Base-by-base conservation (phyloP, 2,888 invertebrate genomes). In the Leucoptera coffeella region DNA sequence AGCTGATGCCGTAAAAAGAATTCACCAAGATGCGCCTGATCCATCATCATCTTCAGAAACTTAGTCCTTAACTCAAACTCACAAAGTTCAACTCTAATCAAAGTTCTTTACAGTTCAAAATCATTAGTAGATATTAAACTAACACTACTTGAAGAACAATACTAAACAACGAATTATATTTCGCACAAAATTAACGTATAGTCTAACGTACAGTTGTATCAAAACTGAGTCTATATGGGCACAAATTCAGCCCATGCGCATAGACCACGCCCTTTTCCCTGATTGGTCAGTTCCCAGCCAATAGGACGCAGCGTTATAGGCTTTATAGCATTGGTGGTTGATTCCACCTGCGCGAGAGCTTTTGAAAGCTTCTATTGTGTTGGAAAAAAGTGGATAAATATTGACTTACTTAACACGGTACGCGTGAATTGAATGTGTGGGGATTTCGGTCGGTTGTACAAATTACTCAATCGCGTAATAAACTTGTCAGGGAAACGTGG, bases 231-330 rank as follows among this genome's bases (percentile, higher is more conserved):
- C n/a, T n/a, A n/a, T n/a, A n/a, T n/a, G n/a, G n/a, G n/a, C n/a
- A n/a, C n/a, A n/a, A n/a, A n/a, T n/a, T n/a, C 56, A 64, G 65
- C 67, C 67, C 61, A 54, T 50, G 57, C 62, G 62, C 67, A 53
- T 8, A 28, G 26, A 38, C 44, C 47, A 38, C 65, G 53, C 69
- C 69, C 37, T 40, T 33, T 29, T 2, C 22, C 15, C 30, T 40
- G 39, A 65, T 67, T 65, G 64, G 65, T 35, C 22, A 37, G 19
- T 10, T 5, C 14, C 22, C 34, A 36, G 39, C 65, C 50, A 65
- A 65, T 62, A 47, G 52, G 37, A 41, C 41, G 36, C 21, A 27
- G 37, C 39, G 34, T 41, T 39, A 42, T 51, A 64, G 58, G 58
- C 64, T 67, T 45, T 35, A 38, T 35, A 39, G 46, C 41, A 39